Evolutionary conservation across 2,797 vertebrate genomes (phyloP), one percentile per base, ranked within the genome.

Genomic region (Gobionotothen gibberifrons): DNA sequence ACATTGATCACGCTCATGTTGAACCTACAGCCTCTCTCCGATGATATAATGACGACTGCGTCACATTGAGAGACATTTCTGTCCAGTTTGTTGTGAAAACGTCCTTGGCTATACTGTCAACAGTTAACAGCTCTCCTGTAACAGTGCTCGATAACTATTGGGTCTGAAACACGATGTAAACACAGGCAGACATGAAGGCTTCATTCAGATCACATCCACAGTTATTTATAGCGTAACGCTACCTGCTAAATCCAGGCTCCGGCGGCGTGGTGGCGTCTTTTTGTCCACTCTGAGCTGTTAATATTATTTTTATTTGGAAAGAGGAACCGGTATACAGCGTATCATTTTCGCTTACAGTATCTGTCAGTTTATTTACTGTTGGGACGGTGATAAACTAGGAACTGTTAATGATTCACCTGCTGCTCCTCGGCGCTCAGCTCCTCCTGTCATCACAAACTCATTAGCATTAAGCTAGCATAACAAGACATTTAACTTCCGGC

Each of bases 231-330:
- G 84, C 89, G 42, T 63, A 36, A 36, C 8, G 32, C 8, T 9
- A 94, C 93, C 89, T 92, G 85, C 83, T 92, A 88, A 89, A 60
- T 82, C 89, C 85, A 51, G 70, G 43, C 79, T 69, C 39, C 74
- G 64, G 54, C 79, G 62, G 65, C 74, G 83, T 56, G 83, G 9
- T 29, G 68, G 9, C 9, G 51, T 72, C 74, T 66, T 49, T 62
- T 39, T 71, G 40, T 74, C 51, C 63, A 21, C 65, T 61, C 29
- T 60, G 32, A 55, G 21, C 17, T 16, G 2, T 59, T 61, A 19
- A 6, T 54, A 36, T 54, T n/a, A 2, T 40, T 4, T 57, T 17
- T 42, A 0, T 15, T 3, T 9, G 12, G 1, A 3, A 44, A 12
- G 9, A 21, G 9, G 54, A 21, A 36, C n/a, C 8, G 3, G 29